Conservation (phyloP, 92 coral and sea anemone genomes). For the Porites rus region DNA sequence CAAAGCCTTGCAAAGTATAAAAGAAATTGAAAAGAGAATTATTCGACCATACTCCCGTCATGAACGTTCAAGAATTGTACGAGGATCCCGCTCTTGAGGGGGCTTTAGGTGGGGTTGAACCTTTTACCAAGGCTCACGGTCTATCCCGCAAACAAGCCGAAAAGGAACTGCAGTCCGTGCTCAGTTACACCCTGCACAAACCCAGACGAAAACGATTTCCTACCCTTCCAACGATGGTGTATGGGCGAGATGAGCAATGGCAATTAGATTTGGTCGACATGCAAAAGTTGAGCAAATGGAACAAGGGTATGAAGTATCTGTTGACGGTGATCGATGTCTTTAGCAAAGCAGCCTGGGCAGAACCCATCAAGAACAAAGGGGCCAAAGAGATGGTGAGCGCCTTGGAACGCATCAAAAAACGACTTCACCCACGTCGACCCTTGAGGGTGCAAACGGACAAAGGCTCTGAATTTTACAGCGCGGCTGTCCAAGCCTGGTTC, state of each 20-base stretch:
- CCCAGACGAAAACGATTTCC: background rate
- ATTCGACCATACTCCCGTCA: too few relatives aligned
- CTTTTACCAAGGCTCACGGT: background rate
- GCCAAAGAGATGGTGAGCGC: conserved; percentile 21
- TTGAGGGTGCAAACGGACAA: too few relatives aligned
- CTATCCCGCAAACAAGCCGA: background rate
- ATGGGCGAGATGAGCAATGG: conserved; percentile 21
- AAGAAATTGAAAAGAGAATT: too few relatives aligned
- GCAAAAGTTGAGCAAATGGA: background rate
- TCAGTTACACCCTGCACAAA: background rate
- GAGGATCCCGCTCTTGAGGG: too few relatives aligned
- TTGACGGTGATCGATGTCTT: conserved; percentile 25
- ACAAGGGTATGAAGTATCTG: background rate
- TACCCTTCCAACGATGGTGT: too few relatives aligned
- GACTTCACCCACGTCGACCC: background rate
- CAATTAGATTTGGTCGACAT: conserved; percentile 27
- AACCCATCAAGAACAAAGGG: conserved; percentile 44
- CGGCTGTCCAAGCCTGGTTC: too few relatives aligned
- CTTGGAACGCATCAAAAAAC: background rate
- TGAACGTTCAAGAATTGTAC: too few relatives aligned
- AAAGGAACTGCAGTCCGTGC: background rate
- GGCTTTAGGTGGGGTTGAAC: background rate
- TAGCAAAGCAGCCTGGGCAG: conserved; percentile 54
- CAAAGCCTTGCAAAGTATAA: too few relatives aligned
- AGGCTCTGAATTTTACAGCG: too few relatives aligned